These are phyloP conservation scores for Acleris sparsana DNA, from an alignment of 2,888 invertebrate species.

Conservation along the genomic window DNA sequence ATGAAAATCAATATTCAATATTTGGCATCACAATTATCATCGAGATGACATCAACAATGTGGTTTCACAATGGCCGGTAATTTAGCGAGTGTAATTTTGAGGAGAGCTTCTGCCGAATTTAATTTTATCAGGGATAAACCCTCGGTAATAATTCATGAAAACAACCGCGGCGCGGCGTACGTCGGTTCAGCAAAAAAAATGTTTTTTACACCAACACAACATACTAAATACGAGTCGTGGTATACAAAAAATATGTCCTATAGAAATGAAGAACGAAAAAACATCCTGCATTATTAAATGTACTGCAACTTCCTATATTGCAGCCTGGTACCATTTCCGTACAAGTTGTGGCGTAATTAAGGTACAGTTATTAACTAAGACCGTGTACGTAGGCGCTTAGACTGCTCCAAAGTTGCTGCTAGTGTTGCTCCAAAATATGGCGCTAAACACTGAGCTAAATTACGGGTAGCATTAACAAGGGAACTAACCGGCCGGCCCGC, in stretches of 20 bases:
- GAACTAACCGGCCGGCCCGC: conserved; percentile 14
- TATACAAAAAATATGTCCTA: conserved; percentile 3
- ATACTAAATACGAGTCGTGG: conserved; percentile 19
- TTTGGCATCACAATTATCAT: conserved; percentile 59
- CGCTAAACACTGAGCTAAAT: conserved; percentile 29
- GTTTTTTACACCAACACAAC: conserved; percentile 10
- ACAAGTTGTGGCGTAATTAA: conserved; percentile 2
- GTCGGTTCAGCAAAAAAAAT: conserved; percentile 25
- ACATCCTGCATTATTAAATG: not conserved
- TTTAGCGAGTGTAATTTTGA: conserved; percentile 67
- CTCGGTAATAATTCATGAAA: conserved; percentile 65
- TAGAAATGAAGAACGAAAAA: not conserved
- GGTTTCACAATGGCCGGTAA: conserved; percentile 68
- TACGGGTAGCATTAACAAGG: conserved; percentile 25
- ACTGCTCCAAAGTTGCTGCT: conserved; percentile 14
- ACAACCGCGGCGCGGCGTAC: conserved; percentile 48
- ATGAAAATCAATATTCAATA: conserved; percentile 62
- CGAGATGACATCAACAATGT: conserved; percentile 56
- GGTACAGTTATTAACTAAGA: conserved; percentile 26
- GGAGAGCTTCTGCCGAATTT: conserved; percentile 62
- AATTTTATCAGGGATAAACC: conserved; percentile 70
- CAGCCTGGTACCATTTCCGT: not conserved
- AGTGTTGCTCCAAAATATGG: conserved; percentile 31
- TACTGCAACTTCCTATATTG: not conserved
- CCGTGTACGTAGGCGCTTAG: conserved; percentile 19